Evolutionary conservation across 2,113 vertebrate species (phyloP).

Genomic region (Bubo scandiacus): DNA sequence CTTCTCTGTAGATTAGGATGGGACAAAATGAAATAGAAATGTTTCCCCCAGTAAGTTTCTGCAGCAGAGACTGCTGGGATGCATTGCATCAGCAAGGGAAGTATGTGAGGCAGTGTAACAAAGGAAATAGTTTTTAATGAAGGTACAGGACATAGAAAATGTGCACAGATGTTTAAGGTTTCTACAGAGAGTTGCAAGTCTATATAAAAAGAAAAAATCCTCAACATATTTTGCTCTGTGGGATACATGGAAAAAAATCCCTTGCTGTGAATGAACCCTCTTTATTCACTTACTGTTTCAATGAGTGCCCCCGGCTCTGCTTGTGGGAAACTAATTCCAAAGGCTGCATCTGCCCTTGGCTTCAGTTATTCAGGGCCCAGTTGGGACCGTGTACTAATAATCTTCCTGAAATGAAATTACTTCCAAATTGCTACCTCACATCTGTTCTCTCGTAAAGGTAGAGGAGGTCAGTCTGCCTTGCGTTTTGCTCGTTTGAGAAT

Average conservation of each 20-base stretch:
- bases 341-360: background rate
- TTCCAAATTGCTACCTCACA: background rate
- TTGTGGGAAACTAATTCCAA: background rate
- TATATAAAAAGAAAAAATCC: background rate
- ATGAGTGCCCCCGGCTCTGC: background rate
- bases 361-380: background rate
- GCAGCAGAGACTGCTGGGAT: background rate
- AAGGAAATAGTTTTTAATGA: background rate
- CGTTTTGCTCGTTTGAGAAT: conserved; percentile 97
- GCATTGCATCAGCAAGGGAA: background rate
- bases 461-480: conserved; percentile 97
- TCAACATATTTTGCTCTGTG: background rate
- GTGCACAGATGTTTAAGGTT: background rate
- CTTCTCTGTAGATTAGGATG: background rate
- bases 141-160: background rate
- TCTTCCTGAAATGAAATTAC: background rate
- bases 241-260: background rate
- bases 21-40: background rate
- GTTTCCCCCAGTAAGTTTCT: background rate
- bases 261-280: background rate
- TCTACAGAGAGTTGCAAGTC: background rate
- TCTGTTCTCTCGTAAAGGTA: conserved; percentile 76
- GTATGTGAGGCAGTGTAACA: background rate
- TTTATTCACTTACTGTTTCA: background rate
- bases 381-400: background rate